These are phyloP conservation scores for Chrysolina americana DNA, from an alignment of 2,888 invertebrate species.

Conservation along the genomic window DNA sequence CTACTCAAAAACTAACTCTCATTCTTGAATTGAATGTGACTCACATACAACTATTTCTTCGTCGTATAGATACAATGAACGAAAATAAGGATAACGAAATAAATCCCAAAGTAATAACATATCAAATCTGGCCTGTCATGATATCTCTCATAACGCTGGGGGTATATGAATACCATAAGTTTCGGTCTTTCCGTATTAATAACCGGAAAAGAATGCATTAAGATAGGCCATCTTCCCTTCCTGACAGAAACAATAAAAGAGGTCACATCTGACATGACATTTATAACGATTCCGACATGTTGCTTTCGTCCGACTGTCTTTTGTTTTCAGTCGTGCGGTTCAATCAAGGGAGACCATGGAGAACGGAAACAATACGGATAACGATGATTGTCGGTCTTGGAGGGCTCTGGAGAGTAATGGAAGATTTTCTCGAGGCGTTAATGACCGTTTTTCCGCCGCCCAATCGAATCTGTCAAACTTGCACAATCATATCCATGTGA, in stretches of 20 bases:
- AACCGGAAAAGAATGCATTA: constrained; percentile 61
- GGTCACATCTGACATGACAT: constrained; percentile 64
- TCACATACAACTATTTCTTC: background rate
- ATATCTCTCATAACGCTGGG: constrained; percentile 59
- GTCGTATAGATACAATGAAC: background rate
- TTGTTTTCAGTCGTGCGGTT: constrained; percentile 56
- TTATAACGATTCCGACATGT: constrained; percentile 67
- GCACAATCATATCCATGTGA: constrained; percentile 62
- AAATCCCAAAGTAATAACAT: constrained; percentile 54
- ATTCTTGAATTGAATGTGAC: no score
- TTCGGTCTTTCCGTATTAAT: constrained; percentile 59
- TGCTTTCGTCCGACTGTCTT: constrained; percentile 59
- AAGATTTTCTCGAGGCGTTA: constrained; percentile 67
- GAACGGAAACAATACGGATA: constrained; percentile 66
- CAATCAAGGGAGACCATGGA: constrained; percentile 57
- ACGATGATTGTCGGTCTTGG: constrained; percentile 69
- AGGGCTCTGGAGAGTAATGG: constrained; percentile 66
- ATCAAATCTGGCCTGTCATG: constrained; percentile 61
- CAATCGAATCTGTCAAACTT: constrained; percentile 65
- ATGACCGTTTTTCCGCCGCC: constrained; percentile 63
- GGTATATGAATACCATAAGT: constrained; percentile 57
- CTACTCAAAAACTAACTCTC: no score
- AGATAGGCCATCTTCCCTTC: constrained; percentile 46
- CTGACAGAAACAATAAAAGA: constrained; percentile 65
- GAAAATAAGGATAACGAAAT: constrained; percentile 26